A percentile compares a stretch with the other conserved stretches of the same genome.
Evolutionary conservation across 2,888 invertebrate species (phyloP).

Genomic region (Lasiommata megera): DNA sequence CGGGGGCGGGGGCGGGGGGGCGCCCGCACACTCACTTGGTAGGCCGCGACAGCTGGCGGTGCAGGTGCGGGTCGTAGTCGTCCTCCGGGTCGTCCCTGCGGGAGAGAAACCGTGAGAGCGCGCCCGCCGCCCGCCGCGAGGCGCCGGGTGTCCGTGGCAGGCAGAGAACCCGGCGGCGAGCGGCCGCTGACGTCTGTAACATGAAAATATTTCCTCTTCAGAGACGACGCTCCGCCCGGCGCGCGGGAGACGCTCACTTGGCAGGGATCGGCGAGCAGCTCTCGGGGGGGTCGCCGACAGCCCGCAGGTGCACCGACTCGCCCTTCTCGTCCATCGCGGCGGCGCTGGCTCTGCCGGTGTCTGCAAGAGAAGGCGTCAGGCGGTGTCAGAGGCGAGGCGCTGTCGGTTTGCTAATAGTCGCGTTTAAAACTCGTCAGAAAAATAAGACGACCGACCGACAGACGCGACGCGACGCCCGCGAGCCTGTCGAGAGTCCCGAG

Average conservation of each 20-base stretch:
- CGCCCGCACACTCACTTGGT: constrained; percentile 82
- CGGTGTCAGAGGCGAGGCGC: background rate
- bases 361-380: background rate
- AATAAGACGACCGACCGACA: background rate
- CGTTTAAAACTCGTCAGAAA: background rate
- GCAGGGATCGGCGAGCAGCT: constrained; percentile 29
- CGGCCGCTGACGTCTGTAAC: too few relatives aligned
- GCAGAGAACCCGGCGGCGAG: too few relatives aligned
- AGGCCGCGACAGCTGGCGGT: constrained; percentile 83
- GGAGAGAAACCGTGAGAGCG: background rate
- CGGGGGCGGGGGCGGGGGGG: too few relatives aligned
- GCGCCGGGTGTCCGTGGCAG: too few relatives aligned
- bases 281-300: constrained; percentile 33
- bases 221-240: too few relatives aligned
- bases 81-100: constrained; percentile 49
- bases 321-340: constrained; percentile 34
- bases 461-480: too few relatives aligned
- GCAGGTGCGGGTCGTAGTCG: constrained; percentile 84
- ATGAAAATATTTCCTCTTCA: too few relatives aligned
- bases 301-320: constrained; percentile 43
- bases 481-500: too few relatives aligned
- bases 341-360: background rate
- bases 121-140: too few relatives aligned
- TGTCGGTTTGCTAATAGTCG: too few relatives aligned
- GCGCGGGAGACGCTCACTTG: constrained; percentile 32